phyloP scores from a whole-genome alignment of 1,140 invertebrate species.

The Arctopsyche grandis region DNA sequence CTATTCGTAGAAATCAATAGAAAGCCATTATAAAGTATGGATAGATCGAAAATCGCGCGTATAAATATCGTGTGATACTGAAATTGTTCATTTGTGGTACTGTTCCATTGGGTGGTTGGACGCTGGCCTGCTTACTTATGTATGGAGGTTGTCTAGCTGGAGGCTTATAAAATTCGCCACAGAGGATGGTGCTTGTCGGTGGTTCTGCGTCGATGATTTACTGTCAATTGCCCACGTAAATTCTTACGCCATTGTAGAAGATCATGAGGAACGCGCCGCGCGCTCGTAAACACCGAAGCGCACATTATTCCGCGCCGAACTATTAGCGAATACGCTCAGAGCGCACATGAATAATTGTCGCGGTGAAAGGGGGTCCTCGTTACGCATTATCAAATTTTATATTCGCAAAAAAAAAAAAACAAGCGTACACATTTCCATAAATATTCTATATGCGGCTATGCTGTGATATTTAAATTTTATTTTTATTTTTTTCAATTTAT shows the following conservation, averaged over 20 bases:
- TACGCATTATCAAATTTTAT: not conserved
- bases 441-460: not conserved
- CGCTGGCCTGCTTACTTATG: too few species aligned
- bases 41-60: too few species aligned
- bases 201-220: constrained; percentile 28
- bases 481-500: not conserved
- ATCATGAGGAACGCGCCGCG: constrained; percentile 26
- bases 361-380: not conserved
- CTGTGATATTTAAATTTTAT: not conserved
- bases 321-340: constrained; percentile 24
- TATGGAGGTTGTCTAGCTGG: not conserved
- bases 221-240: constrained; percentile 43
- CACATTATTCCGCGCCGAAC: constrained; percentile 1
- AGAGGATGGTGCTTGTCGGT: constrained; percentile 1
- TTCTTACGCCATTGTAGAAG: constrained; percentile 38
- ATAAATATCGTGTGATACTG: too few species aligned
- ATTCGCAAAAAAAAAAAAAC: not conserved
- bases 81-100: too few species aligned
- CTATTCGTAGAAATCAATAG: too few species aligned
- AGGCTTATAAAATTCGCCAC: not conserved
- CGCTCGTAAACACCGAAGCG: constrained; percentile 17
- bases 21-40: too few species aligned
- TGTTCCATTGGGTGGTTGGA: too few species aligned
- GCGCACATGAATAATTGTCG: constrained; percentile 17
- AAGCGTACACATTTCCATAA: not conserved